Conservation (phyloP, 2,113 vertebrate genomes). For the Podarcis cretensis region DNA sequence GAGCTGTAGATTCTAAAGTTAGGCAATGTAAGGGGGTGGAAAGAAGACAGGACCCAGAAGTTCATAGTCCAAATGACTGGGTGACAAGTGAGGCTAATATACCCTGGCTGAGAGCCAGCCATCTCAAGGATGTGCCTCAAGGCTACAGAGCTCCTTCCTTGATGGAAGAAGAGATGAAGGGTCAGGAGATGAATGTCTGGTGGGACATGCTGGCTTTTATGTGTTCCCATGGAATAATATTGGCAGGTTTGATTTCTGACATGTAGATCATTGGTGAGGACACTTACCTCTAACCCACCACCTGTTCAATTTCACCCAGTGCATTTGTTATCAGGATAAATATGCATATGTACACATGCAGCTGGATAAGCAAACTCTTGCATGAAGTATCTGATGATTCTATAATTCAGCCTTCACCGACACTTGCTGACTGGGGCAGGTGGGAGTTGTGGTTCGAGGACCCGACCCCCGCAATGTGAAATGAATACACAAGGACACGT, state of each 20-base stretch:
- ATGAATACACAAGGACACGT: no score
- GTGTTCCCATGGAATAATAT: background rate
- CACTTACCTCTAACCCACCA: background rate
- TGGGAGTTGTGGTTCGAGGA: no score
- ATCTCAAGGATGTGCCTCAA: background rate
- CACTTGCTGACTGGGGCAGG: background rate
- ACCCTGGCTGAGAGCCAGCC: no score
- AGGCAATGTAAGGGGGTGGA: background rate
- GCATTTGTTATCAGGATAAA: background rate
- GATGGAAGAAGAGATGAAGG: background rate
- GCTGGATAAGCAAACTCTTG: background rate
- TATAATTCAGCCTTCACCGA: background rate
- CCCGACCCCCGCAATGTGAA: no score
- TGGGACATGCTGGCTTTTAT: background rate
- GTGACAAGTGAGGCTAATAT: background rate
- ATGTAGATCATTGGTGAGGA: background rate
- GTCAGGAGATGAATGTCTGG: background rate
- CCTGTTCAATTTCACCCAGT: background rate
- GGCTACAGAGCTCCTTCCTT: background rate
- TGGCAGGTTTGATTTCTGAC: background rate
- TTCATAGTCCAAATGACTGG: background rate
- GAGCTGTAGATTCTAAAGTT: background rate
- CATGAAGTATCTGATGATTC: background rate
- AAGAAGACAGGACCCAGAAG: background rate
- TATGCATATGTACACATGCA: no score